Base-by-base conservation (phyloP, 1,140 invertebrate genomes). In the Polypedilum vanderplanki region DNA sequence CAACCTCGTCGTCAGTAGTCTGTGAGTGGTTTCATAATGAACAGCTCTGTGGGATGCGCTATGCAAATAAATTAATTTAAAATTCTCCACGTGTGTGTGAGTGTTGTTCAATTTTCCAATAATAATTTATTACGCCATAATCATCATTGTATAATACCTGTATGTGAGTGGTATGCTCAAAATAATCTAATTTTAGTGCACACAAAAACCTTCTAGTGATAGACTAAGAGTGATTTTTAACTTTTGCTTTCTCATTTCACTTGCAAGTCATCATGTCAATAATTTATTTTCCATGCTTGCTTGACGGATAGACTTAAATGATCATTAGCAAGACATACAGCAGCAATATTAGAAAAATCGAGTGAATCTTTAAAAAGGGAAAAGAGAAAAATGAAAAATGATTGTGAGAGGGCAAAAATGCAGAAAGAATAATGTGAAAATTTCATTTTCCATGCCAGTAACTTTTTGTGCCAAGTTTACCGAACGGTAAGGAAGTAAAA, bases 281-380 rank as follows among this genome's bases (percentile, higher is more conserved):
- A 57, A 57, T 57, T 57, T 57, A 57, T 57, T 57, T 57, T 57
- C 46, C 7, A 57, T 57, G 46, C 46, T 57, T 57, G 46, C 46
- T 57, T 57, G 46, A 57, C 46, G 46, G 15, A 46, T 46, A 57
- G 46, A 57, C 46, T 57, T 57, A 57, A 57, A 57, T 57, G 46
- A 57, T 57, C 46, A 15, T 57, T 57, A 57, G 46, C 12, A 57
- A 57, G 12, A n/a, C 24, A 33, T 33, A 33, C 24, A 33, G 5
- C 24, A 5, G 24, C 24, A 33, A 33, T 5, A 33, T 3, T 5
- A 33, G 24, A 57, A 15, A 57, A 57, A n/a, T 15, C 4, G n/a
- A 15, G 8, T 46, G 15, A 57, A 15, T 57, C n/a, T 57, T 57
- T 57, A 12, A 33, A 33, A 5, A 1, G 9, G 41, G 7, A 57